phyloP scores from a whole-genome alignment of 2,797 vertebrate species.

The Coregonus suidteri region DNA sequence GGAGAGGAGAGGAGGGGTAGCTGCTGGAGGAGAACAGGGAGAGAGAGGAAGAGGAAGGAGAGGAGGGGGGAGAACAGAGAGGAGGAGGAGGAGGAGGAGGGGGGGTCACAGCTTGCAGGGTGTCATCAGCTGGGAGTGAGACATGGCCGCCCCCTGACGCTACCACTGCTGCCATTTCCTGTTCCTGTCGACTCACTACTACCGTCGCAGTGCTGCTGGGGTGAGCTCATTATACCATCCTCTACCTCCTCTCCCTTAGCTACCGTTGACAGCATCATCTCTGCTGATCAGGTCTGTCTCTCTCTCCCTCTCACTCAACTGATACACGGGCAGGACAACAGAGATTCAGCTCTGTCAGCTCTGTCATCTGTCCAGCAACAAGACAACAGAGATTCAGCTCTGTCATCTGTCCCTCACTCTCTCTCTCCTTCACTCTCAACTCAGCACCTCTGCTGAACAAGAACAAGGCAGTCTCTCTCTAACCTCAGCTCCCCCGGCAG shows the following conservation, averaged over 20 bases:
- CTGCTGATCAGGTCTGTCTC: too few species aligned
- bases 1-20: slow-evolving; percentile 27
- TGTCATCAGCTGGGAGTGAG: too few species aligned
- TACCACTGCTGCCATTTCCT: slow-evolving; percentile 37
- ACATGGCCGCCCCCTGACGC: slow-evolving; percentile 58
- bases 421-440: slow-evolving; percentile 24
- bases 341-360: too few species aligned
- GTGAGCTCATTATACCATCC: slow-evolving; percentile 43
- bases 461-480: slow-evolving; percentile 47
- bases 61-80: too few species aligned
- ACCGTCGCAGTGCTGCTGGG: slow-evolving; percentile 63
- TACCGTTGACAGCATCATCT: too few species aligned
- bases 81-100: too few species aligned
- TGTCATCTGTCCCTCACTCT: slow-evolving; percentile 42
- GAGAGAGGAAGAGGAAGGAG: too few species aligned
- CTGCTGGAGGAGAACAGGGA: too few species aligned
- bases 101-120: too few species aligned
- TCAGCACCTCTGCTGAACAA: slow-evolving; percentile 39
- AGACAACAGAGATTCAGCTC: slow-evolving; percentile 46
- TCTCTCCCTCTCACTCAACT: too few species aligned
- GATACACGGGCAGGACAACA: too few species aligned
- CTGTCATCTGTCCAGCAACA: slow-evolving; percentile 5
- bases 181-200: slow-evolving; percentile 64
- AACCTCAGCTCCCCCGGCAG: slow-evolving; percentile 43
- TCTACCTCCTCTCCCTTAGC: slow-evolving; percentile 27